Percentiles rank a stretch among this genome's conserved stretches.
These are phyloP conservation scores for Hyperopisus bebe DNA, from an alignment of 2,113 vertebrate species.

Conservation along the genomic window DNA sequence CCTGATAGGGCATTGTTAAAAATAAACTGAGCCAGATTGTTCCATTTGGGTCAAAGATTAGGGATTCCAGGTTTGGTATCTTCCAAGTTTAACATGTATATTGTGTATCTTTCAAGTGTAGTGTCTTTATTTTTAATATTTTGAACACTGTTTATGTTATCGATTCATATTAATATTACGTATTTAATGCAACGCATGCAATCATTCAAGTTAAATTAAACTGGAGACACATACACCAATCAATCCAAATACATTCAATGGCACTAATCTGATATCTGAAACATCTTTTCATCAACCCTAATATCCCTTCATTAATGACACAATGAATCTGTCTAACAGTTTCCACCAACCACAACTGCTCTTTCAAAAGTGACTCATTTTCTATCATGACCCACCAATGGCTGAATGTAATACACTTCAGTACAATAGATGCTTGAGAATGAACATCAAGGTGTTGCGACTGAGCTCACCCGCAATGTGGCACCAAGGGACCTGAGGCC, in stretches of 20 bases:
- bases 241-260: neutral
- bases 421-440: neutral
- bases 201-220: neutral
- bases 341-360: neutral
- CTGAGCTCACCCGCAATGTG: constrained; percentile 77
- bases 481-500: constrained; percentile 89
- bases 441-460: neutral
- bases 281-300: neutral
- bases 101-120: neutral
- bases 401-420: neutral
- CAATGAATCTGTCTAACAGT: neutral
- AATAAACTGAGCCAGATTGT: neutral
- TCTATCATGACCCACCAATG: neutral
- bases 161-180: neutral
- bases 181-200: neutral
- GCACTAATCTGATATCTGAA: neutral
- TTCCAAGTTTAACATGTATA: neutral
- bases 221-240: neutral
- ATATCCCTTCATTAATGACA: neutral
- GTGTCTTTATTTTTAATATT: neutral
- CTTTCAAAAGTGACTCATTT: neutral
- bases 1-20: neutral
- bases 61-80: neutral
- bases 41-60: neutral
- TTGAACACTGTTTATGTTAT: neutral